phyloP scores from a whole-genome alignment of 2,113 vertebrate species.

The Anser cygnoides region DNA sequence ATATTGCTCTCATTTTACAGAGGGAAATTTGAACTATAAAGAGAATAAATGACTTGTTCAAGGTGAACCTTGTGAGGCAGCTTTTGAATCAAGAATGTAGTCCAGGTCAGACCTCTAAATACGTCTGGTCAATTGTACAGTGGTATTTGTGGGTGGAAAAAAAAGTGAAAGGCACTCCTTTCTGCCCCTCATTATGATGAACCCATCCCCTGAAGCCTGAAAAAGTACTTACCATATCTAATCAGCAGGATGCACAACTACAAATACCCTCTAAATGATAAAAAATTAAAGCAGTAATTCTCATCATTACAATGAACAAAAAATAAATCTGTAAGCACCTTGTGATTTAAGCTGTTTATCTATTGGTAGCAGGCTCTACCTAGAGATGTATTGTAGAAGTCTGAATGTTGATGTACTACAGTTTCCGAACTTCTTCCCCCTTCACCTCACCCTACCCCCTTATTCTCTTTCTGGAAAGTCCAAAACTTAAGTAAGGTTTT shows the following conservation, averaged over 20 bases:
- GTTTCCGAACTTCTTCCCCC: rapidly evolving
- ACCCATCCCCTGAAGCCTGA: not conserved
- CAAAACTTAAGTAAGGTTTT: not conserved
- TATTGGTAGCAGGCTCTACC: not conserved
- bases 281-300: not conserved
- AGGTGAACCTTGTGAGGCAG: not conserved
- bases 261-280: not conserved
- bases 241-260: not conserved
- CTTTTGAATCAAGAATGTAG: not conserved
- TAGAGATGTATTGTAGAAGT: not conserved
- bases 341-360: not conserved
- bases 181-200: not conserved
- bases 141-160: not conserved
- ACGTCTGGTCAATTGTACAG: not conserved
- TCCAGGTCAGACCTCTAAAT: not conserved
- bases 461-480: not conserved
- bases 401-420: not conserved
- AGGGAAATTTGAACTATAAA: not conserved
- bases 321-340: not conserved
- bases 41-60: not conserved
- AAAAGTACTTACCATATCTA: not conserved
- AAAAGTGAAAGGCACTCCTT: not conserved
- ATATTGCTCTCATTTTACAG: not conserved
- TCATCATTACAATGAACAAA: not conserved
- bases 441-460: not conserved